phyloP scores from a whole-genome alignment of 2,888 invertebrate genomes.

The Diachrysia chrysitis region DNA sequence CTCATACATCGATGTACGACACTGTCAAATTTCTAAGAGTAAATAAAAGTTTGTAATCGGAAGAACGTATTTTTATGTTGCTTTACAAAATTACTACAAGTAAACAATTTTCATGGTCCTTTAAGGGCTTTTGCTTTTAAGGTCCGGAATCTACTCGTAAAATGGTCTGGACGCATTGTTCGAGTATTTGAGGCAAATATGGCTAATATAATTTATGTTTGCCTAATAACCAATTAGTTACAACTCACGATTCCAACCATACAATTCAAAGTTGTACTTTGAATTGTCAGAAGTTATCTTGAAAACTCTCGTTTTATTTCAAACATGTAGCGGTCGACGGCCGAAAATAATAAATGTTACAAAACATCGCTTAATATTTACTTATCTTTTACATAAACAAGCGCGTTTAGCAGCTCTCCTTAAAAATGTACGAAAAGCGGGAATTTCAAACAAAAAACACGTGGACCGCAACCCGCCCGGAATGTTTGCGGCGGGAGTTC shows the following conservation, averaged over 20 bases:
- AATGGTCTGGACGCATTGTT: too few species aligned
- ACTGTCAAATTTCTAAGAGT: too few species aligned
- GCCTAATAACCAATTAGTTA: background rate
- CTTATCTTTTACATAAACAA: constrained; percentile 49
- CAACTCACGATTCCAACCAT: background rate
- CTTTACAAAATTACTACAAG: too few species aligned
- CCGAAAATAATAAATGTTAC: constrained; percentile 29
- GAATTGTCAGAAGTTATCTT: background rate
- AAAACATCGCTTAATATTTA: constrained; percentile 42
- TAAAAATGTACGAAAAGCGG: constrained; percentile 51
- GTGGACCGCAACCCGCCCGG: constrained; percentile 26
- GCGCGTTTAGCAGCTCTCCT: constrained; percentile 38
- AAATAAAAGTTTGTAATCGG: too few species aligned
- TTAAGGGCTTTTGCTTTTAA: too few species aligned
- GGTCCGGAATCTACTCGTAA: too few species aligned
- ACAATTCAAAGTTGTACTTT: constrained; percentile 15
- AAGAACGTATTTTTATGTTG: too few species aligned
- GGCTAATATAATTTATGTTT: background rate
- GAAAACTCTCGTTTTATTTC: constrained; percentile 6
- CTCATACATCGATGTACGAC: too few species aligned
- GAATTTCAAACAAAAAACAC: constrained; percentile 39
- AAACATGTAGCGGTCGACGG: constrained; percentile 19
- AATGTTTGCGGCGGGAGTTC: constrained; percentile 38
- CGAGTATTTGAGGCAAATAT: background rate
- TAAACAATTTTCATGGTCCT: too few species aligned